Base-by-base conservation (phyloP, 2,797 vertebrate genomes). In the Paratrypauchen microcephalus region DNA sequence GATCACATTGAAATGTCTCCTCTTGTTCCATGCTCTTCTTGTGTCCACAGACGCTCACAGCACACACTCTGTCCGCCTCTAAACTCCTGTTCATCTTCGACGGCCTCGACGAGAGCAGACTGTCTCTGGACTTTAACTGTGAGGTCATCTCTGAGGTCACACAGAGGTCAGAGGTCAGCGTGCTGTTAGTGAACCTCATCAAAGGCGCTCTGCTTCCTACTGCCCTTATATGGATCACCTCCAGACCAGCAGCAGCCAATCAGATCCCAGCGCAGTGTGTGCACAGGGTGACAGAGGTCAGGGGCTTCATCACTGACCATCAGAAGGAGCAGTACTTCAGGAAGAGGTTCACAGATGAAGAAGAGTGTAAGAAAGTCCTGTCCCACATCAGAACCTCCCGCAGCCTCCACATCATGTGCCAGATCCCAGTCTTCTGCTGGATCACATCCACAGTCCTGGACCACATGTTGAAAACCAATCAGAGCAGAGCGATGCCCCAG, bases 311-410 rank as follows among this genome's bases (percentile, higher is more conserved):
- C 39, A 48, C 62, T 24, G 36, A 65, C 6, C 24, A 11, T 24
- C 76, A 79, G 68, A 82, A 79, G 74, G 66, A 77, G 50, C n/a
- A 65, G 26, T 82, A 74, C 72, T 77, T 82, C 66, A 61, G n/a
- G 47, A 76, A 56, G 54, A 56, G 54, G 23, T 56, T 56, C 54
- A 15, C 21, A 18, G 23, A 26, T 18, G 21, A 26, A 18, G 21
- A 24, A 11, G 23, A 23, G 8, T 24, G 21, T 18, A 15, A 56
- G 4, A 26, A 23, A 3, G 54, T 56, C 23, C 23, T 13, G 21
- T 56, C 54, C 4, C 54, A 56, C 23, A 13, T 41, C 39, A 41
- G 39, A 41, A 41, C 11, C 39, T 41, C 39, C 12, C 39, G 39
- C 39, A 41, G 54, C 54, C 54, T 82, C 30, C 45, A 69, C 54